phyloP scores from a whole-genome alignment of 2,797 vertebrate species.

The Argyrosomus regius region DNA sequence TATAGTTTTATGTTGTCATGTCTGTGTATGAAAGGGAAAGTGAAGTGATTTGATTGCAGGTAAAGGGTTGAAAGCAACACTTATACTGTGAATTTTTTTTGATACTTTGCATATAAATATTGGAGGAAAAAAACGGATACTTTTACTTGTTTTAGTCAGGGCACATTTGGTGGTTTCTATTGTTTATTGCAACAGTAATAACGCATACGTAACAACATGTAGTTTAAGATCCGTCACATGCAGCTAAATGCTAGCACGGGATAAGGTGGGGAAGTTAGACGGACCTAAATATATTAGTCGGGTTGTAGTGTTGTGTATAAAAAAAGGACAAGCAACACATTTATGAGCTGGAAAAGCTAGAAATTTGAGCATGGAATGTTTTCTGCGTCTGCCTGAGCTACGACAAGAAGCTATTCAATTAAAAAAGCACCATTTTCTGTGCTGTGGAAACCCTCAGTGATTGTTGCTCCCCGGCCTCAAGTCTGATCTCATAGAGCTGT shows the following conservation, averaged over 20 bases:
- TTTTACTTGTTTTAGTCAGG: too few species aligned
- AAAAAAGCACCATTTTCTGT: background rate
- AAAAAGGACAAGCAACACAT: background rate
- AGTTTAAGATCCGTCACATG: background rate
- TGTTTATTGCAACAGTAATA: too few species aligned
- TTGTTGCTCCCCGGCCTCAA: background rate
- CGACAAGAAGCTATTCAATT: background rate
- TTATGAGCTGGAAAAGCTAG: background rate
- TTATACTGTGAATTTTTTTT: too few species aligned
- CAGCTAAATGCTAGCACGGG: background rate
- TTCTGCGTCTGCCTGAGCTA: background rate
- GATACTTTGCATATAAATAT: too few species aligned
- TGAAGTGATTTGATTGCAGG: background rate
- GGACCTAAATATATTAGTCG: background rate
- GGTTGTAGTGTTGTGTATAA: background rate
- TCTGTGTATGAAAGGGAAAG: too few species aligned
- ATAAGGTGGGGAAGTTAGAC: background rate
- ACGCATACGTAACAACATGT: too few species aligned
- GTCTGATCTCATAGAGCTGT: constrained; percentile 10
- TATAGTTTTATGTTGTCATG: background rate
- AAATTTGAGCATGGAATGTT: background rate
- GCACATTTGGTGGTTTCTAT: too few species aligned
- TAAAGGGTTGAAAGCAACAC: too few species aligned
- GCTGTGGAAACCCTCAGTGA: background rate
- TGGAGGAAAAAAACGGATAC: too few species aligned